These are phyloP conservation scores for Hypothenemus hampei DNA, from an alignment of 1,140 invertebrate species.

Conservation along the genomic window DNA sequence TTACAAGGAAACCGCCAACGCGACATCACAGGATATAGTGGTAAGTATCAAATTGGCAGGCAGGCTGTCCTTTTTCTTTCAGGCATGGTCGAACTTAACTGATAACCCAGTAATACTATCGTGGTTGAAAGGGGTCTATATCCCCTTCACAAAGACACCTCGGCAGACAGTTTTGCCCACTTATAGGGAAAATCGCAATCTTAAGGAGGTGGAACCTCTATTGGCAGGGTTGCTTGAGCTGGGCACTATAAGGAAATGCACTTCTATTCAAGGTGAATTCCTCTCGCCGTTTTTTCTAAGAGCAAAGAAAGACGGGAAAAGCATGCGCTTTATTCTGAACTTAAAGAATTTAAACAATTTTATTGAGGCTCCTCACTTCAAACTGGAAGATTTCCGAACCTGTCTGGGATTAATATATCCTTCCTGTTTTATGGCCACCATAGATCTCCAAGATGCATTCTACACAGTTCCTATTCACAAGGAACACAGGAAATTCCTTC, in stretches of 20 bases:
- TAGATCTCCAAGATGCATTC: slow-evolving; percentile 1
- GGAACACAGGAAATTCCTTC: not conserved
- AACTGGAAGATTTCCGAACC: not conserved
- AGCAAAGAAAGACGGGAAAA: not conserved
- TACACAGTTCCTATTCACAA: not conserved
- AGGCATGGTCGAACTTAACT: not conserved
- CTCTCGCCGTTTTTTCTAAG: not conserved
- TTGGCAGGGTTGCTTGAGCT: not conserved
- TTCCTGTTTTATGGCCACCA: not conserved
- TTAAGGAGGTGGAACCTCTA: not conserved
- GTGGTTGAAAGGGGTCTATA: not conserved
- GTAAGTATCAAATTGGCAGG: too few species aligned
- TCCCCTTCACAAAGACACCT: not conserved
- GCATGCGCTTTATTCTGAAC: not conserved
- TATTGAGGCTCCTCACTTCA: not conserved
- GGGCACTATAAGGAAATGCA: not conserved
- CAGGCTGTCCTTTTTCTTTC: too few species aligned
- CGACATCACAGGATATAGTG: too few species aligned
- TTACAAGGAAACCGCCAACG: too few species aligned
- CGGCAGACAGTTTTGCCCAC: not conserved
- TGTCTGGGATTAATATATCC: not conserved
- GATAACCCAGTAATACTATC: not conserved
- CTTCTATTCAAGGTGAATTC: not conserved
- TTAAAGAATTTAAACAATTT: not conserved
- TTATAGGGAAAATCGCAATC: too few species aligned